Percentiles rank a stretch among this genome's conserved stretches.
These are phyloP conservation scores for Drosophila anomalipes DNA, from an alignment of 2,888 invertebrate genomes.

Conservation along the genomic window DNA sequence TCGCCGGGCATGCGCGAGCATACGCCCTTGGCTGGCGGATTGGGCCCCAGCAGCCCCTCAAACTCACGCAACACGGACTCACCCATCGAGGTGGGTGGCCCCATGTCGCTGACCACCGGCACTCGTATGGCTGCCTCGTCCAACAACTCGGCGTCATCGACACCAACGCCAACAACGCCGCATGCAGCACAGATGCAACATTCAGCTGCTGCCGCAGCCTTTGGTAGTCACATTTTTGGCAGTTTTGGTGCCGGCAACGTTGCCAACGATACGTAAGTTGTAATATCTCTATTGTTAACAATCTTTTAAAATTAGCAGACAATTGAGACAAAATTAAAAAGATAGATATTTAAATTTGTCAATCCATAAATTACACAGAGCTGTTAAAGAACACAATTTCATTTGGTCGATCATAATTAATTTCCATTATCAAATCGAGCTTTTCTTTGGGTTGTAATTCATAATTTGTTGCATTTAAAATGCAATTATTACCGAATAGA, in stretches of 20 bases:
- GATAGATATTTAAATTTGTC: not conserved
- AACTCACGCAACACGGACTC: conserved; percentile 88
- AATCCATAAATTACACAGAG: not conserved
- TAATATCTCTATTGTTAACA: not conserved
- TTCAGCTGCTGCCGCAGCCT: conserved; percentile 87
- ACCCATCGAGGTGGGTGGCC: conserved; percentile 86
- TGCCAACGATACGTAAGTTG: conserved; percentile 86
- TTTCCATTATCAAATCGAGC: not conserved
- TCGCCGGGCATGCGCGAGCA: conserved; percentile 83
- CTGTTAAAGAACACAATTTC: too few species aligned
- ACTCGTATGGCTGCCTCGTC: conserved; percentile 66
- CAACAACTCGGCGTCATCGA: conserved; percentile 73
- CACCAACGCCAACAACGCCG: conserved; percentile 77
- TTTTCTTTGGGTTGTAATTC: not conserved
- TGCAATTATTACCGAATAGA: not conserved
- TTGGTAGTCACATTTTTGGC: conserved; percentile 89
- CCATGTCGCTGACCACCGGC: conserved; percentile 84
- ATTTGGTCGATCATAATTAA: not conserved
- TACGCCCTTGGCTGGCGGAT: conserved; percentile 83
- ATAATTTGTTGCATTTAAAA: not conserved
- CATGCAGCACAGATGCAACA: conserved; percentile 77
- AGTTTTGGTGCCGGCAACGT: conserved; percentile 83
- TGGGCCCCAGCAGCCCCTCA: conserved; percentile 86
- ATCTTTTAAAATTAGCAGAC: not conserved
- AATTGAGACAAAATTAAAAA: not conserved